These are phyloP conservation scores for Sphenopsis melanotis DNA, from an alignment of 2,797 vertebrate species.

Conservation along the genomic window DNA sequence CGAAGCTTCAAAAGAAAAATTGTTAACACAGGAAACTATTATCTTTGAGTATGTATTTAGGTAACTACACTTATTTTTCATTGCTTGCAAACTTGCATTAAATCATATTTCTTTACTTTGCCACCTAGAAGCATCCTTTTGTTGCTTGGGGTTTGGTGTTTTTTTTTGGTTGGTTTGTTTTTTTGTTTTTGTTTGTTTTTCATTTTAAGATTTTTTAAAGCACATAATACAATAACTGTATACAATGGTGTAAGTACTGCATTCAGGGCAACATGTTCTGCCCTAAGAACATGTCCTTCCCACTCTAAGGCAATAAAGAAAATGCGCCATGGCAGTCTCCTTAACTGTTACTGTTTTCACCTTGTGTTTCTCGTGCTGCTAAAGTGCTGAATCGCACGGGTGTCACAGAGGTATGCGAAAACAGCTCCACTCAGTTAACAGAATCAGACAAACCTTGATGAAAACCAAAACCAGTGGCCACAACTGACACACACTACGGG, in stretches of 20 bases:
- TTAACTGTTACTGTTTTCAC: not conserved
- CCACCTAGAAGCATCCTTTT: not conserved
- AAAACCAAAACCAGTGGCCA: not conserved
- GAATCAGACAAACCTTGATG: not conserved
- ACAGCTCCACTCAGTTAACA: not conserved
- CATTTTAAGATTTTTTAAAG: not conserved
- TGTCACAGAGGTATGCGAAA: rapidly evolving
- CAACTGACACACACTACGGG: not conserved
- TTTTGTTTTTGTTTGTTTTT: not conserved
- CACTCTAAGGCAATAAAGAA: not conserved
- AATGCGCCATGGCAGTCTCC: not conserved
- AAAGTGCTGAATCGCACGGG: not conserved
- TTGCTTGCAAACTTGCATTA: not conserved
- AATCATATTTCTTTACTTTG: not conserved
- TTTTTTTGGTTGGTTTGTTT: too few species aligned
- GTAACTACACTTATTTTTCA: not conserved
- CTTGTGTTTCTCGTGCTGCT: not conserved
- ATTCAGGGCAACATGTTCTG: not conserved
- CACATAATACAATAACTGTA: not conserved
- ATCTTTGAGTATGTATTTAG: not conserved
- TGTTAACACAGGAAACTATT: not conserved
- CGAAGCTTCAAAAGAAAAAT: not conserved
- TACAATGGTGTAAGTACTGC: not conserved
- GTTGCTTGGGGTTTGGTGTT: not conserved
- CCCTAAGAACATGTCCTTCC: not conserved